phyloP scores from a whole-genome alignment of 2,113 vertebrate species.

The Caracal caracal region DNA sequence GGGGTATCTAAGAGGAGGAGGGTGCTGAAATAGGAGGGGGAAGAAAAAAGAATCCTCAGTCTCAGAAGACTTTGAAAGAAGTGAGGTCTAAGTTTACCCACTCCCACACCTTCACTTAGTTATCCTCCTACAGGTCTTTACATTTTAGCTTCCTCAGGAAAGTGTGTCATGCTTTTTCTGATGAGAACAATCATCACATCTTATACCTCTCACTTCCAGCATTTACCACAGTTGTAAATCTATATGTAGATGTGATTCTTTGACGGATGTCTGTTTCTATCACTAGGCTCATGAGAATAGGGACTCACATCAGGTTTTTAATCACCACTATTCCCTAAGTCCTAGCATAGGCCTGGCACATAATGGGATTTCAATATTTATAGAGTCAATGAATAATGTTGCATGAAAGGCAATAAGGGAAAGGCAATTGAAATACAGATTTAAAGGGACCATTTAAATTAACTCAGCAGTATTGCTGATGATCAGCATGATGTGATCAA shows the following conservation, averaged over 20 bases:
- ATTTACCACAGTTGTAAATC: slow-evolving; percentile 4
- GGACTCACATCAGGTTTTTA: neutral
- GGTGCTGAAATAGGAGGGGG: neutral
- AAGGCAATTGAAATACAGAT: neutral
- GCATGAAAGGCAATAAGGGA: neutral
- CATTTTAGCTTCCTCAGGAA: neutral
- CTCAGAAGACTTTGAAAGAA: slow-evolving; percentile 7
- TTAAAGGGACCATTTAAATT: neutral
- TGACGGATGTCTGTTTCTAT: neutral
- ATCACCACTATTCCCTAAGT: neutral
- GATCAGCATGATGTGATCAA: neutral
- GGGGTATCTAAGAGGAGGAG: neutral
- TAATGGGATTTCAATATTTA: neutral
- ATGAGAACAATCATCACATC: neutral
- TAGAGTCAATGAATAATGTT: neutral
- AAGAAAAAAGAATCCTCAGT: neutral
- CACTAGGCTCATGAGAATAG: neutral
- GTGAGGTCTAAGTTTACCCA: neutral
- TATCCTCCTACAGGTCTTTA: neutral
- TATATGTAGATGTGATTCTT: neutral
- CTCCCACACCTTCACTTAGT: neutral
- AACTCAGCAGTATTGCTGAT: neutral
- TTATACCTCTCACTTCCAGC: neutral
- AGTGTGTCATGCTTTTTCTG: slow-evolving; percentile 21
- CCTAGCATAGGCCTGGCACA: neutral